These are phyloP conservation scores for Tokudaia muenninki DNA, from an alignment of 2,797 vertebrate genomes.

Conservation along the genomic window DNA sequence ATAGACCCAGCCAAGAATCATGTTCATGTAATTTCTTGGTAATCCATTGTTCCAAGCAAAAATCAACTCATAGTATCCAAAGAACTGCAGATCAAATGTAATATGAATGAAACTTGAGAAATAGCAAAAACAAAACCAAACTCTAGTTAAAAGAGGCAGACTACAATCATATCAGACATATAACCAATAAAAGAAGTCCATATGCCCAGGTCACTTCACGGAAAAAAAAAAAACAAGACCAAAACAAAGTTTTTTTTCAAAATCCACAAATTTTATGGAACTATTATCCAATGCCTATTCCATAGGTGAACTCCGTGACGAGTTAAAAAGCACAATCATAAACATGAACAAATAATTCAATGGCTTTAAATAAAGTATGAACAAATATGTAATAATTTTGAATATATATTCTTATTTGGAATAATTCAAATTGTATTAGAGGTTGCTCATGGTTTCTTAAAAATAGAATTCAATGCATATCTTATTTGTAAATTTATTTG, in stretches of 20 bases:
- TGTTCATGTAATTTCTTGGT: neutral
- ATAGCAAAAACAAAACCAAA: neutral
- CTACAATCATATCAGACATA: neutral
- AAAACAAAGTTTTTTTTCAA: neutral
- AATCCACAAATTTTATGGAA: neutral
- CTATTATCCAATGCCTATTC: neutral
- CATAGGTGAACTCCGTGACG: no score
- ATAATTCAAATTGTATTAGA: neutral
- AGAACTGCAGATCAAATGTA: no score
- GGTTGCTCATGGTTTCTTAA: neutral
- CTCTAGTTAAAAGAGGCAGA: neutral
- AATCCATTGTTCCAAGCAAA: neutral
- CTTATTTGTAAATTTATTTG: slow-evolving; percentile 29
- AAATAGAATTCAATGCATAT: neutral
- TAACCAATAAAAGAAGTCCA: neutral
- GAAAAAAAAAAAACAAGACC: neutral
- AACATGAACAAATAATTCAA: neutral
- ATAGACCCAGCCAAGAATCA: no score
- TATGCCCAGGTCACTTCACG: neutral
- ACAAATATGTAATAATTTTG: neutral
- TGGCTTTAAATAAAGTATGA: neutral
- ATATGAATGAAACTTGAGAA: neutral
- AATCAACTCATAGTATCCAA: neutral
- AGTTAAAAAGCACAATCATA: neutral
- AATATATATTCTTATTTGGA: neutral